phyloP scores from a whole-genome alignment of 2,888 invertebrate species.

The Clusia tigrina region DNA sequence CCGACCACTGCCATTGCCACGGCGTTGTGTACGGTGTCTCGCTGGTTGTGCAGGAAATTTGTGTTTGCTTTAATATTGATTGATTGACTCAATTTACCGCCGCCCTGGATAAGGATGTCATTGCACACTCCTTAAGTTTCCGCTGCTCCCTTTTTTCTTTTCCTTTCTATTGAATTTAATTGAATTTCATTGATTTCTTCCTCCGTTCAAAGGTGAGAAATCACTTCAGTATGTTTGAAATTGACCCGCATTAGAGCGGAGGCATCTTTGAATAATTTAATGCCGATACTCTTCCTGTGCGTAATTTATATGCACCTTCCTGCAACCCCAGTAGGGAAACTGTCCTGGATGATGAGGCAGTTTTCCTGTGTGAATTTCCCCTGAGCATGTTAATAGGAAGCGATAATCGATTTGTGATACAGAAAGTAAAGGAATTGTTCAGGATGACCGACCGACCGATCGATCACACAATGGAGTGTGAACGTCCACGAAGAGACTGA shows the following conservation, averaged over 20 bases:
- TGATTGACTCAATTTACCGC: not conserved
- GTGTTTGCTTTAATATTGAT: conserved; percentile 8
- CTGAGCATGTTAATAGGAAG: too few relatives aligned
- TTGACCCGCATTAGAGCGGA: conserved; percentile 8
- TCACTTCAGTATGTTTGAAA: not conserved
- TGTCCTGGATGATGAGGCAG: too few relatives aligned
- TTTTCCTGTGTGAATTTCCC: not conserved
- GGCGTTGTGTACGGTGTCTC: not conserved
- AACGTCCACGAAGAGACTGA: too few relatives aligned
- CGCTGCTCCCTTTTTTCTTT: not conserved
- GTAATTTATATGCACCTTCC: not conserved
- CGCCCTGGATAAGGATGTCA: conserved; percentile 3
- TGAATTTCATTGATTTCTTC: not conserved
- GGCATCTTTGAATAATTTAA: conserved; percentile 3
- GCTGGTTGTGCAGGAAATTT: not conserved
- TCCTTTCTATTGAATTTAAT: not conserved
- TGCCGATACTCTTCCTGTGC: not conserved
- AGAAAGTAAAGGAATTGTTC: too few relatives aligned
- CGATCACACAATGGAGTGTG: too few relatives aligned
- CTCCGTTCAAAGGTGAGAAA: not conserved
- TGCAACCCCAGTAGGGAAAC: too few relatives aligned
- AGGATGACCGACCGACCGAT: too few relatives aligned
- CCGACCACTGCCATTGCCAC: too few relatives aligned
- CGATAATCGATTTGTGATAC: too few relatives aligned
- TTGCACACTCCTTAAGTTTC: not conserved